Base-by-base conservation (phyloP, 2,888 invertebrate genomes). In the Proisotoma minuta region DNA sequence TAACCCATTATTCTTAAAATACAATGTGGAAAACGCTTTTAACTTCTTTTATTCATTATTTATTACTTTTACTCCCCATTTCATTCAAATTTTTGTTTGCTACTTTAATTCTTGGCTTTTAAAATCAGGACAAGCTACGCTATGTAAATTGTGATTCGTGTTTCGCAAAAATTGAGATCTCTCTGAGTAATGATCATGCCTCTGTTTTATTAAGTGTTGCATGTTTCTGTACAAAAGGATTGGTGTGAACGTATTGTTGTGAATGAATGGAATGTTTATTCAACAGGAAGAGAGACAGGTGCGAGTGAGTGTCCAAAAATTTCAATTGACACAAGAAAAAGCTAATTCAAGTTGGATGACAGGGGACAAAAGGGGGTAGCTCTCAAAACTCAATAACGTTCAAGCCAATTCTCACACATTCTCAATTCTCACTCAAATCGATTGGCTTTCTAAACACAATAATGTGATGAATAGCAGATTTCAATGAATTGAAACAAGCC, bases 291-390 rank as follows among this genome's bases (percentile, higher is more conserved):
- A 54, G 34, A 39, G 54, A 54, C 54, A 54, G 40, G 39, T 54
- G 40, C 27, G 54, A 54, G 54, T 54, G 40, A 54, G 54, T 54
- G 54, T 22, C 52, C 52, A 52, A 20, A 52, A 52, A 52, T 52
- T 52, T 52, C 52, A 52, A 52, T 52, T 52, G 52, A 52, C 52
- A 47, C 47, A 5, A 52, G 24, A 49, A 49, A 24, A 24, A 52
- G 52, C 52, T 52, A 52, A 52, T 52, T 52, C 52, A 52, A 3
- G 3, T 15, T 49, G 49, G 49, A 49, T 49, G 24, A 12, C 18
- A 5, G 52, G 26, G 29, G 28, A 28, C 28, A 26, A 26, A 23
- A 52, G 18, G 52, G 27, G 3, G 23, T 20, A 4, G 34, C 34
- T 34, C 15, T 34, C 34, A 34, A 34, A 10, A n/a, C 43, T 43